Evolutionary conservation across 1,140 invertebrate genomes (phyloP), one percentile per base, ranked within the genome.

Genomic region (Lepidurus couesii): DNA sequence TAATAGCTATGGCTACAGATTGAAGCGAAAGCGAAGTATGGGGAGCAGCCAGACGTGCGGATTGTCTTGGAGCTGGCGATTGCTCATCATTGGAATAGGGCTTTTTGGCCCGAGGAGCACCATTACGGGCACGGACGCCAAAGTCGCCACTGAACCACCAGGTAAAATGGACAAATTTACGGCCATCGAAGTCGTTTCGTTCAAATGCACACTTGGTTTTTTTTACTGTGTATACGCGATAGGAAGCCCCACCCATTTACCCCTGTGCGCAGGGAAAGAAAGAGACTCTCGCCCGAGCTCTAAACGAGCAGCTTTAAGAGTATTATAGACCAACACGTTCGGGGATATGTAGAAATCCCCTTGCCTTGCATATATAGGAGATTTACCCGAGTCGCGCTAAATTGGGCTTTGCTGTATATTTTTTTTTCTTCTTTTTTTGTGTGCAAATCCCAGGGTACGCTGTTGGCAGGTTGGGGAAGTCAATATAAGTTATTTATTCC

Each of bases 91-190:
- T 16, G 53, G 53, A 65, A 65, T 65, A 9, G 53, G 16, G 53
- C 53, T 65, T 65, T 65, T 65, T 1, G 53, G 21, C 53, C 53
- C 53, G 53, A 65, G 21, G 21, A 21, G 53, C 13, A 21, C 16
- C 53, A 65, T 65, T 7, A 65, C 53, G 7, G 21, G 53, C 53
- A 65, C 53, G 21, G 53, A 65, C 53, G 53, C 53, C 13, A 65
- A 65, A 65, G 53, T 65, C 21, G 53, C 53, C 21, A 65, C 53
- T 13, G 53, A 65, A 65, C 53, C 53, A 65, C 53, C 53, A 65
- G 53, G 53, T 65, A 65, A 65, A 65, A 65, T 9, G 53, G 53
- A 65, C 6, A 7, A 4, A 9, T 65, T 65, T 65, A 65, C 8
- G 53, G 13, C 6, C 53, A 21, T 16, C 53, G 53, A 65, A 0